Evolutionary conservation across 2,888 invertebrate species (phyloP).

Genomic region (Caenorhabditis japonica): DNA sequence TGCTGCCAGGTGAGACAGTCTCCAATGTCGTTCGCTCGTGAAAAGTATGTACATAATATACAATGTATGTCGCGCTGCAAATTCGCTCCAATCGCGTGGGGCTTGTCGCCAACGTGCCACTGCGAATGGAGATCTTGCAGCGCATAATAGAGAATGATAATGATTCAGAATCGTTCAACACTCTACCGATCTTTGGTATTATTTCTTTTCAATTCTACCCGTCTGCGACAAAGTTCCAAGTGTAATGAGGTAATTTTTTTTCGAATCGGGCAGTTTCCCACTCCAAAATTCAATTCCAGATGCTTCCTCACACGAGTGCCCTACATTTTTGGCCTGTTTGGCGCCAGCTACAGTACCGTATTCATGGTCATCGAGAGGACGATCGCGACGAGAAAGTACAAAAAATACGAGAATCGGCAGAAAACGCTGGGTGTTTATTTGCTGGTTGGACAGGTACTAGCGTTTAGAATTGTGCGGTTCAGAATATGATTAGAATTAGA

Average conservation of each 20-base stretch:
- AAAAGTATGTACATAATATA: not conserved
- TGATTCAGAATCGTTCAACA: conserved; percentile 30
- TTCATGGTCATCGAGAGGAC: conserved; percentile 47
- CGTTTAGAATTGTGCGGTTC: no score
- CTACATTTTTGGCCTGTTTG: conserved; percentile 44
- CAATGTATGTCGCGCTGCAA: not conserved
- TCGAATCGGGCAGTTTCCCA: no score
- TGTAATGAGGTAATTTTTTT: not conserved
- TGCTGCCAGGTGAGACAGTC: conserved; percentile 9
- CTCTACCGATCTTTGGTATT: conserved; percentile 7
- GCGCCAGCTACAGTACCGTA: conserved; percentile 40
- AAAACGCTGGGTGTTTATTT: conserved; percentile 12
- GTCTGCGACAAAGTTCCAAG: conserved; percentile 29
- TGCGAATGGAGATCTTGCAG: no score
- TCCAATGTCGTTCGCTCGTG: not conserved
- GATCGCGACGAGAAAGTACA: conserved; percentile 29
- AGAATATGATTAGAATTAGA: no score
- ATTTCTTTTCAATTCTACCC: conserved; percentile 17
- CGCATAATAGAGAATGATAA: no score
- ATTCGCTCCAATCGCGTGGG: no score
- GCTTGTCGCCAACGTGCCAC: no score
- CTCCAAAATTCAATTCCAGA: no score
- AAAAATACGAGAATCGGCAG: conserved; percentile 31
- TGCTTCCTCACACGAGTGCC: conserved; percentile 30
- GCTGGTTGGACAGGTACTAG: conserved; percentile 15